phyloP scores from a whole-genome alignment of 1,140 invertebrate species.

The Antheraea pernyi region DNA sequence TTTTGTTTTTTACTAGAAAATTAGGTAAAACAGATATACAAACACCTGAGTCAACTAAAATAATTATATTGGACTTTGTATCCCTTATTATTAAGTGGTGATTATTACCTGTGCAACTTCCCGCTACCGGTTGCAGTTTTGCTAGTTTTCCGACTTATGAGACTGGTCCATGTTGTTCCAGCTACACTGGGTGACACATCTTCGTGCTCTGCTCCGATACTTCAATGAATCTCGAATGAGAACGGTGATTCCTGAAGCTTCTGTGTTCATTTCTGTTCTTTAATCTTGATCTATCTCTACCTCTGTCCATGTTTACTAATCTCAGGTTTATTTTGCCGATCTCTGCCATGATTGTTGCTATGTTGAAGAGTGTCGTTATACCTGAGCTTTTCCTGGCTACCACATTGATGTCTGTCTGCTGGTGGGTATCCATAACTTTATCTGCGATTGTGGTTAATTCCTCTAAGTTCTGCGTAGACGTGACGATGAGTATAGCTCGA shows the following conservation, averaged over 20 bases:
- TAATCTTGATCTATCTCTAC: too few species aligned
- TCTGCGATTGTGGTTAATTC: constrained; percentile 10
- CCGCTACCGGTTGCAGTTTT: not conserved
- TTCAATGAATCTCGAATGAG: too few species aligned
- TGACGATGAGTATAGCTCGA: too few species aligned
- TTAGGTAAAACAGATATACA: not conserved
- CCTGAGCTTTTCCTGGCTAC: not conserved
- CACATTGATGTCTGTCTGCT: not conserved
- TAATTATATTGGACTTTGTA: not conserved
- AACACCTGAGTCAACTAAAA: not conserved
- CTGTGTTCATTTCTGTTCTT: too few species aligned
- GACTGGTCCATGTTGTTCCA: not conserved
- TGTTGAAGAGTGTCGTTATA: not conserved
- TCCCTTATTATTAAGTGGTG: not conserved
- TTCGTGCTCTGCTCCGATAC: too few species aligned
- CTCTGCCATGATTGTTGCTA: not conserved
- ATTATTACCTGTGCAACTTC: not conserved
- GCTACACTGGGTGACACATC: not conserved
- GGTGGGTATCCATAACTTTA: constrained; percentile 13
- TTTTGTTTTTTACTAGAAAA: not conserved
- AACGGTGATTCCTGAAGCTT: too few species aligned
- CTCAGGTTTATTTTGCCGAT: not conserved
- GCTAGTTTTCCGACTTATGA: not conserved
- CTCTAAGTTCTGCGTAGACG: constrained; percentile 5
- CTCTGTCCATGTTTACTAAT: too few species aligned